These are phyloP conservation scores for Epinephelus lanceolatus DNA, from an alignment of 2,113 vertebrate species.

Conservation along the genomic window DNA sequence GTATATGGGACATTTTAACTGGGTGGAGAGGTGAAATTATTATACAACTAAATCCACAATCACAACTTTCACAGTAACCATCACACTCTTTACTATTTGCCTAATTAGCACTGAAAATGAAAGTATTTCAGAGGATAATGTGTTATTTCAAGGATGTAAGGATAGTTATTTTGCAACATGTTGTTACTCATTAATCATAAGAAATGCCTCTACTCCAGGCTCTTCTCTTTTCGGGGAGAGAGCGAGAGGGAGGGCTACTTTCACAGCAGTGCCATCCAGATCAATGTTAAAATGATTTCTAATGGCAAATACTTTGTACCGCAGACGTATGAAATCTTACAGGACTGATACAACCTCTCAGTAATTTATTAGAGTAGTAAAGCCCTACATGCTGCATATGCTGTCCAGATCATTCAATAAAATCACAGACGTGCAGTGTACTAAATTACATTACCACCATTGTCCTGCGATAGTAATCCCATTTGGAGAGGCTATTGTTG, in stretches of 20 bases:
- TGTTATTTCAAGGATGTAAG: neutral
- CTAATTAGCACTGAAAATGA: neutral
- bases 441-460: constrained; percentile 54
- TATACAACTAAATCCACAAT: too few relatives aligned
- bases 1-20: too few relatives aligned
- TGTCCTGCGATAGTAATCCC: constrained; percentile 49
- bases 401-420: constrained; percentile 60
- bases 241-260: neutral
- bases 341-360: constrained; percentile 35
- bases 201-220: neutral
- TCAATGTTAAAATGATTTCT: constrained; percentile 48
- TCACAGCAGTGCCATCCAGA: constrained; percentile 26
- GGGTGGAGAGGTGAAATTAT: too few relatives aligned
- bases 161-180: neutral
- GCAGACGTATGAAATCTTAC: constrained; percentile 35
- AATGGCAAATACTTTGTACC: constrained; percentile 44
- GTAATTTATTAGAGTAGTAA: constrained; percentile 49
- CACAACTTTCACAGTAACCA: neutral
- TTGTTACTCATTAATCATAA: neutral
- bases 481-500: constrained; percentile 57
- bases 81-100: neutral
- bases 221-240: neutral
- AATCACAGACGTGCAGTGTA: constrained; percentile 59
- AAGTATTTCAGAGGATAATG: neutral
- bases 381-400: constrained; percentile 18